Base-by-base conservation (phyloP, 2,888 invertebrate genomes). In the Drosophila lutescens region DNA sequence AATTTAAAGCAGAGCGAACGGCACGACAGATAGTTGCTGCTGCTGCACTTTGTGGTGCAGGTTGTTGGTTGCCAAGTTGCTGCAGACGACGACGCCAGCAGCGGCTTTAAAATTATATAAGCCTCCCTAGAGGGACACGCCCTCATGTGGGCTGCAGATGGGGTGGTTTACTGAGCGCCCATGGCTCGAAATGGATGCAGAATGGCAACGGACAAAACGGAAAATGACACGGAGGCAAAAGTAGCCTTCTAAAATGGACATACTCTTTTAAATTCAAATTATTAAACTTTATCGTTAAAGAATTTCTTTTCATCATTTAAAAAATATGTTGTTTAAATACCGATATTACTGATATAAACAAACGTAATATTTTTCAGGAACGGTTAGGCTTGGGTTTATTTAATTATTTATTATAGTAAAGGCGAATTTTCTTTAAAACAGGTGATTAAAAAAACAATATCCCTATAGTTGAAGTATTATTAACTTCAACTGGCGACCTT, bases 401-500 rank as follows among this genome's bases (percentile, higher is more conserved):
- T 26, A 6, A 26, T 26, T 26, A 26, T 26, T 26, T 26, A 6
- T 26, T 26, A 26, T 26, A 26, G 26, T 26, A 4, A 26, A 6
- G 26, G 26, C 26, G 2, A 26, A 26, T 6, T 26, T 26, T 26
- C 23, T 26, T 26, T 26, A 26, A 26, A 20, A 20, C 20, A 20
- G 20, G 20, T 20, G 20, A 20, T 2, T 20, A 20, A 26, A 26
- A 26, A 6, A 26, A 0, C 26, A 0, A 26, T 26, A 26, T 26
- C 6, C 1, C 26, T 26, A 26, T 26, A 26, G 26, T 26, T 26
- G 6, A 26, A 26, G 0, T 51, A 49, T 65, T 65, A 79, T 76
- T 77, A 78, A 87, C 87, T 90, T 86, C 82, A 91, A 86, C 90
- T 84, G 83, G 89, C 91, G 91, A 91, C 91, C 91, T 91, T 89